Conservation (phyloP, 2,113 vertebrate species). For the Anser cygnoides region DNA sequence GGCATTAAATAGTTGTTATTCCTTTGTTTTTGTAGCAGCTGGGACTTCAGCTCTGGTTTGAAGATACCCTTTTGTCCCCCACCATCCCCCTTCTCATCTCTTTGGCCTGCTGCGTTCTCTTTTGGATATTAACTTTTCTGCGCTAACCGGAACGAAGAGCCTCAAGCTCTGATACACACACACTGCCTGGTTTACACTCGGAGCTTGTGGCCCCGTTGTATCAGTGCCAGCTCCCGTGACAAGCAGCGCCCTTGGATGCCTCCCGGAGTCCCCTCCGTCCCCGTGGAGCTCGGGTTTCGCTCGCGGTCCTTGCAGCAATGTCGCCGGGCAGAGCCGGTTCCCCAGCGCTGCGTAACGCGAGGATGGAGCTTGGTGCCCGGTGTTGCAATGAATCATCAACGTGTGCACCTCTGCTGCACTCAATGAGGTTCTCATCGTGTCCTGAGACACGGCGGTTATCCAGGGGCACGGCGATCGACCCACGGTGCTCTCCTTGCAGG, state of each 20-base stretch:
- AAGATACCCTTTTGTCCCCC: background rate
- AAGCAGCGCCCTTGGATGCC: background rate
- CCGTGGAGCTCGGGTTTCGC: background rate
- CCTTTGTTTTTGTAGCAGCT: background rate
- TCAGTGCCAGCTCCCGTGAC: background rate
- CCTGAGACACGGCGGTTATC: background rate
- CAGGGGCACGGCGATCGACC: background rate
- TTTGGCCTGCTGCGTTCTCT: background rate
- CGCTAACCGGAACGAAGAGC: background rate
- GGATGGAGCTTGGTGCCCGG: background rate
- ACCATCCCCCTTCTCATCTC: background rate
- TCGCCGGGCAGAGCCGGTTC: background rate
- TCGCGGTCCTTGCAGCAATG: slow-evolving; percentile 5
- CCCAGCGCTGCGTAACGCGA: background rate
- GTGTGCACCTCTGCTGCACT: background rate
- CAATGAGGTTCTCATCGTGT: background rate
- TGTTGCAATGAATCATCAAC: slow-evolving; percentile 16
- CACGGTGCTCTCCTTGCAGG: background rate
- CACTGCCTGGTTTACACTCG: background rate
- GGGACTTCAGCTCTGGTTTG: background rate
- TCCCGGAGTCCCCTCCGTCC: background rate
- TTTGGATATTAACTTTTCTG: background rate
- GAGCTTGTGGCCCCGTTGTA: background rate
- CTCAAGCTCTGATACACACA: background rate
- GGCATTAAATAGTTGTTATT: background rate